These are phyloP conservation scores for Verasper variegatus DNA, from an alignment of 2,113 vertebrate genomes.

Conservation along the genomic window DNA sequence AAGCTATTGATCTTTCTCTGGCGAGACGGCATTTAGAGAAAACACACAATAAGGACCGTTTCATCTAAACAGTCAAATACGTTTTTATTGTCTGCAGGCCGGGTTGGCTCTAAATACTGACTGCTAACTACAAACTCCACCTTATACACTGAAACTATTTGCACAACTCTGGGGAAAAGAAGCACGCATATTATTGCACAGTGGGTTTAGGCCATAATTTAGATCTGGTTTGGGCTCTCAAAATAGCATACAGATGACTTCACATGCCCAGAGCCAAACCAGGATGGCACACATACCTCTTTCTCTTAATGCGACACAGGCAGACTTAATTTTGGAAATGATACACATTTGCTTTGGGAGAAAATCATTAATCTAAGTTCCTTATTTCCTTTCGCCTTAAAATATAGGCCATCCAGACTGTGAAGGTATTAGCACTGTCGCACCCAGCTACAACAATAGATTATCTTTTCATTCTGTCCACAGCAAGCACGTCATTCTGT, in stretches of 20 bases:
- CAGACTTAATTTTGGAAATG: background rate
- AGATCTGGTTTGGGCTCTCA: conserved; percentile 41
- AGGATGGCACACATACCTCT: conserved; percentile 10
- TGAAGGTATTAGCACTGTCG: conserved; percentile 6
- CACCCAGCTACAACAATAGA: conserved; percentile 6
- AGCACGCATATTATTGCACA: conserved; percentile 29
- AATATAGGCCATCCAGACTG: conserved; percentile 16
- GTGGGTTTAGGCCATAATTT: conserved; percentile 34
- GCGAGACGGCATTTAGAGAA: conserved; percentile 41
- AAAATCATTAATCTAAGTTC: conserved; percentile 8
- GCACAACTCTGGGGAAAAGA: conserved; percentile 28
- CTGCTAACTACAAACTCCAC: conserved; percentile 15
- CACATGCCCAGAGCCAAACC: conserved; percentile 10
- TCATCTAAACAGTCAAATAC: conserved; percentile 17
- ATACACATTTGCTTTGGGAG: background rate
- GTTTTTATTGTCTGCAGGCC: conserved; percentile 34
- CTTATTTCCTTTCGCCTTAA: conserved; percentile 6
- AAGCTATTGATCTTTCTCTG: conserved; percentile 70
- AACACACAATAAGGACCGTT: conserved; percentile 22
- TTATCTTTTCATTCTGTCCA: conserved; percentile 22
- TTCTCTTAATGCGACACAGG: conserved; percentile 1
- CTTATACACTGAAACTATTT: conserved; percentile 29
- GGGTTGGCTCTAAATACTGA: conserved; percentile 19
- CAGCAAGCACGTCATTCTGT: conserved; percentile 9
- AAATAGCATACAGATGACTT: conserved; percentile 42